Conservation (phyloP, 2,113 vertebrate genomes). For the Plotosus lineatus region DNA sequence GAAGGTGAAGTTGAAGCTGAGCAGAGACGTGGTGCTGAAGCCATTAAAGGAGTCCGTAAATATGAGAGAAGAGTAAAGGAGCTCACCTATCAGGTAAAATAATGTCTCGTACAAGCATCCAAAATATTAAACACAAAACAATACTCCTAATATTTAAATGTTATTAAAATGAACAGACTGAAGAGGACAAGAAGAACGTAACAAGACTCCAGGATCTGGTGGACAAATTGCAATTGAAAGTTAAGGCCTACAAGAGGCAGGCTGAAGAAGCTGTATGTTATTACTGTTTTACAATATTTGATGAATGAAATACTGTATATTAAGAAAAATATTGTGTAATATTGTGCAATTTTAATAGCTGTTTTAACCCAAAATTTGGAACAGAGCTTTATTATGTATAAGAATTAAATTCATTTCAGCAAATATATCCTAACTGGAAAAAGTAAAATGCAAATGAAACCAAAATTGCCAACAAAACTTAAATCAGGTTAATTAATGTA, state of each 20-base stretch:
- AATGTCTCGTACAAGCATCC: neutral
- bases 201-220: constrained; percentile 76
- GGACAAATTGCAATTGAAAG: constrained; percentile 78
- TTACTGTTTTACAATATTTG: neutral
- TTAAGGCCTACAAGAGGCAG: constrained; percentile 76
- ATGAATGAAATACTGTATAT: no score
- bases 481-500: neutral
- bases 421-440: neutral
- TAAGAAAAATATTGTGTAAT: no score
- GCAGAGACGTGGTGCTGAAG: constrained; percentile 38
- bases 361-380: neutral
- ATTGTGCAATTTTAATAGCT: no score
- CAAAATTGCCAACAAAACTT: neutral
- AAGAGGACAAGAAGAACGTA: constrained; percentile 78
- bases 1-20: constrained; percentile 48
- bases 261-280: constrained; percentile 73
- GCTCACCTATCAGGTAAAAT: constrained; percentile 46
- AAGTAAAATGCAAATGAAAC: neutral
- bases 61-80: constrained; percentile 49
- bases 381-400: neutral
- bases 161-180: constrained; percentile 62
- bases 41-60: constrained; percentile 48
- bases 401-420: neutral
- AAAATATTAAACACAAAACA: neutral
- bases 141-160: neutral